Evolutionary conservation across 2,888 invertebrate species (phyloP).

Genomic region (Lasioglossum lativentre): DNA sequence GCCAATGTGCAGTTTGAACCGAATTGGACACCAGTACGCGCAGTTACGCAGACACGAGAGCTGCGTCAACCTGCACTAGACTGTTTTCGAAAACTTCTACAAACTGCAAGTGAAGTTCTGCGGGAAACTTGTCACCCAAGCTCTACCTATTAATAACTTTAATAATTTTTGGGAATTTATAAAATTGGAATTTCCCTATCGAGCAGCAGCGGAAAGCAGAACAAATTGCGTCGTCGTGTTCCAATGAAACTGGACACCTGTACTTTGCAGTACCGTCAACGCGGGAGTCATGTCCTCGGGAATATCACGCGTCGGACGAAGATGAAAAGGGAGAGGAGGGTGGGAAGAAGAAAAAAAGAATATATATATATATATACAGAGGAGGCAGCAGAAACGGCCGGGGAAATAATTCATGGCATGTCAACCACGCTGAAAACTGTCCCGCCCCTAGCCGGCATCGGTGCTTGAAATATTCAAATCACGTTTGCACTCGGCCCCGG

Average conservation of each 20-base stretch:
- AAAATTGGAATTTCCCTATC: not conserved
- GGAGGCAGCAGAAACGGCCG: not conserved
- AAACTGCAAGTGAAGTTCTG: not conserved
- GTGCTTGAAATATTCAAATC: constrained; percentile 69
- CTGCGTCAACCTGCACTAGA: not conserved
- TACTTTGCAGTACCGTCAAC: not conserved
- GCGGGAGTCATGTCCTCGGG: not conserved
- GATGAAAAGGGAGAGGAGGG: not conserved
- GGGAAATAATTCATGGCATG: constrained; percentile 53
- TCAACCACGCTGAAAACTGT: constrained; percentile 29
- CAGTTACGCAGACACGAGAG: not conserved
- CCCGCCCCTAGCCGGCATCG: constrained; percentile 21
- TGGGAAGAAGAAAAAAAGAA: not conserved
- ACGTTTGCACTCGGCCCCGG: constrained; percentile 65
- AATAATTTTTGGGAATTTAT: not conserved
- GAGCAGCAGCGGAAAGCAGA: not conserved
- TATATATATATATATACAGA: not conserved
- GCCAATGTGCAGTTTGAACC: not conserved
- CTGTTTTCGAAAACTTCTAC: not conserved
- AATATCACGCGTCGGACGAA: not conserved
- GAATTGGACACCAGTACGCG: not conserved
- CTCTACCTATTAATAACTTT: not conserved
- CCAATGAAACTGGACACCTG: not conserved
- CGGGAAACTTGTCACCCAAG: not conserved
- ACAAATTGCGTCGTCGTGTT: not conserved